Conservation (phyloP, 2,888 invertebrate genomes). For the Plemyria rubiginata region DNA sequence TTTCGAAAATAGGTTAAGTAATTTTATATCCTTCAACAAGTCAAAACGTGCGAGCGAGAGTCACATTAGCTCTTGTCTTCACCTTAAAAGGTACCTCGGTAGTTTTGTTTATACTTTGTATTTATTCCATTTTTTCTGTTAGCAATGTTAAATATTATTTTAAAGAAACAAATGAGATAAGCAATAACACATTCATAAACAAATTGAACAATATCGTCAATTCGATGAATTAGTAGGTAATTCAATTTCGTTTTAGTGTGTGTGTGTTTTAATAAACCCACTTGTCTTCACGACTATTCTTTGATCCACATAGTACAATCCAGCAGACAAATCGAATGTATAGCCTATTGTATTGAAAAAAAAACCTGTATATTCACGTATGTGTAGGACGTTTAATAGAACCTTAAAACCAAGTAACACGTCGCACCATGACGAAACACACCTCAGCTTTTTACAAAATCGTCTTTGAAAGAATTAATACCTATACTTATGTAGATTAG, state of each 20-base stretch:
- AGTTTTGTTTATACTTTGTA: too few relatives aligned
- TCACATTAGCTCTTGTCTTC: too few relatives aligned
- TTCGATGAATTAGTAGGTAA: too few relatives aligned
- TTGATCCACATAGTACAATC: slow-evolving; percentile 44
- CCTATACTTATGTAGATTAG: slow-evolving; percentile 84
- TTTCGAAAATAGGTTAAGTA: too few relatives aligned
- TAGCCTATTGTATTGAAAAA: slow-evolving; percentile 69
- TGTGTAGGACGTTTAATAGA: slow-evolving; percentile 40
- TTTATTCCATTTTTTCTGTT: too few relatives aligned
- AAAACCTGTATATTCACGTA: not conserved
- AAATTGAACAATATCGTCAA: too few relatives aligned
- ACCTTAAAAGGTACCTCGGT: too few relatives aligned
- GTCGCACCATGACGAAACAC: slow-evolving; percentile 68
- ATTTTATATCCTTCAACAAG: too few relatives aligned
- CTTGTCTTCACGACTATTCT: slow-evolving; percentile 49
- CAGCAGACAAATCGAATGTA: slow-evolving; percentile 34
- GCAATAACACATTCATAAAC: not conserved
- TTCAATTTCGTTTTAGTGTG: too few relatives aligned
- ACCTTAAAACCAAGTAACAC: slow-evolving; percentile 31
- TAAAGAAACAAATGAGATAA: too few relatives aligned
- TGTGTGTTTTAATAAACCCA: slow-evolving; percentile 34
- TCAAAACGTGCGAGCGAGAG: too few relatives aligned
- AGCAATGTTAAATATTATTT: too few relatives aligned
- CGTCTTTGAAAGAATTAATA: slow-evolving; percentile 83
- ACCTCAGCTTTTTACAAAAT: slow-evolving; percentile 72